These are phyloP conservation scores for Caradrina clavipalpis DNA, from an alignment of 2,888 invertebrate species.

Conservation along the genomic window DNA sequence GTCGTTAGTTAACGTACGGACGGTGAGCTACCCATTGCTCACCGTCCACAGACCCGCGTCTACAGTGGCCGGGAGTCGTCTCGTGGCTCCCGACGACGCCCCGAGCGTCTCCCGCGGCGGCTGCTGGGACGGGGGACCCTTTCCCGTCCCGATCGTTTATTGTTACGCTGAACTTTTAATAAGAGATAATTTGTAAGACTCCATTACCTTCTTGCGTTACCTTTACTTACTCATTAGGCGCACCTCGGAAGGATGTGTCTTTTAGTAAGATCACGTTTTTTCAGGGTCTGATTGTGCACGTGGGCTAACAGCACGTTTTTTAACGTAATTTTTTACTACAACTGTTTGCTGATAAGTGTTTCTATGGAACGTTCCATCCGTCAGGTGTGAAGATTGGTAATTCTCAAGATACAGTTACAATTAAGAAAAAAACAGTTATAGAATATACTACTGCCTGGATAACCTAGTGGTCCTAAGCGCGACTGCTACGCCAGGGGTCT, in stretches of 20 bases:
- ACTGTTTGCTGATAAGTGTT: conserved; percentile 8
- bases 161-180: background rate
- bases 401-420: background rate
- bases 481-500: too few species aligned
- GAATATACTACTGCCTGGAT: too few species aligned
- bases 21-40: too few species aligned
- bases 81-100: too few species aligned
- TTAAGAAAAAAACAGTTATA: too few species aligned
- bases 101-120: too few species aligned
- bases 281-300: conserved; percentile 25
- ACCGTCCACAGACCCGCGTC: too few species aligned
- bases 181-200: conserved; percentile 17
- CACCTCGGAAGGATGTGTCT: conserved; percentile 2
- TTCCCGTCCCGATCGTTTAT: background rate
- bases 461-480: too few species aligned
- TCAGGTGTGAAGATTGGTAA: background rate
- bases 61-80: too few species aligned
- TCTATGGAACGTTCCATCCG: background rate
- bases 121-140: too few species aligned
- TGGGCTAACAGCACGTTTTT: conserved; percentile 36
- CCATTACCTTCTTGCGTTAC: background rate
- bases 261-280: conserved; percentile 47
- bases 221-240: conserved; percentile 14
- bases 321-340: conserved; percentile 9
- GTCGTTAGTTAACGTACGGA: too few species aligned